Percentiles rank a stretch among this genome's conserved stretches.
phyloP scores from a whole-genome alignment of 2,797 vertebrate species.

The Myripristis murdjan region DNA sequence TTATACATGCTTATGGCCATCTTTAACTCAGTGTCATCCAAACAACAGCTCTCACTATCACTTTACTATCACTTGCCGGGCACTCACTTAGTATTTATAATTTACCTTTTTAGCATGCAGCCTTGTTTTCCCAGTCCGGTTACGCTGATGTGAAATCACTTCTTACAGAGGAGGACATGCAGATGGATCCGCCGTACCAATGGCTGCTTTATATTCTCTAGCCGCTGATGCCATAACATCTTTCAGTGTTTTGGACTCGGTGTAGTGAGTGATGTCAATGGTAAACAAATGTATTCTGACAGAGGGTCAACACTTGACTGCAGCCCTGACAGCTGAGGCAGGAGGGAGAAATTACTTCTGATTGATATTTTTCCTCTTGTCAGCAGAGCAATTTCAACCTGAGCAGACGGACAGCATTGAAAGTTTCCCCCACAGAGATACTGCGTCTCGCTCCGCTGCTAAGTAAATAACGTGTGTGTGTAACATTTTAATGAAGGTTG shows the following conservation, averaged over 20 bases:
- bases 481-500: constrained; percentile 75
- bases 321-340: constrained; percentile 62
- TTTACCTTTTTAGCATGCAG: constrained; percentile 10
- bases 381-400: constrained; percentile 71
- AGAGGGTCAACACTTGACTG: constrained; percentile 71
- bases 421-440: constrained; percentile 65
- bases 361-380: constrained; percentile 79
- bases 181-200: constrained; percentile 18
- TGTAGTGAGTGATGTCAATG: constrained; percentile 69
- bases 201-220: constrained; percentile 56
- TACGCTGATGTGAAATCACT: constrained; percentile 25
- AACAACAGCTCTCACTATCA: constrained; percentile 46
- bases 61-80: constrained; percentile 32
- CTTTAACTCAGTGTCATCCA: constrained; percentile 50
- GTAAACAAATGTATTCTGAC: constrained; percentile 79
- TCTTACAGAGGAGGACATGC: constrained; percentile 14
- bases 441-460: constrained; percentile 57
- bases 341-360: constrained; percentile 68
- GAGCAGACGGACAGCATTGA: constrained; percentile 63
- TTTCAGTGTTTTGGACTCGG: constrained; percentile 35
- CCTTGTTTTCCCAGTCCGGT: too few species aligned
- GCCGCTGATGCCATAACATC: constrained; percentile 35
- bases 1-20: constrained; percentile 60
- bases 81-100: constrained; percentile 38
- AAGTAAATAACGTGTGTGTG: constrained; percentile 69